Evolutionary conservation across 2,888 invertebrate genomes (phyloP).

Genomic region (Acronicta leporina): DNA sequence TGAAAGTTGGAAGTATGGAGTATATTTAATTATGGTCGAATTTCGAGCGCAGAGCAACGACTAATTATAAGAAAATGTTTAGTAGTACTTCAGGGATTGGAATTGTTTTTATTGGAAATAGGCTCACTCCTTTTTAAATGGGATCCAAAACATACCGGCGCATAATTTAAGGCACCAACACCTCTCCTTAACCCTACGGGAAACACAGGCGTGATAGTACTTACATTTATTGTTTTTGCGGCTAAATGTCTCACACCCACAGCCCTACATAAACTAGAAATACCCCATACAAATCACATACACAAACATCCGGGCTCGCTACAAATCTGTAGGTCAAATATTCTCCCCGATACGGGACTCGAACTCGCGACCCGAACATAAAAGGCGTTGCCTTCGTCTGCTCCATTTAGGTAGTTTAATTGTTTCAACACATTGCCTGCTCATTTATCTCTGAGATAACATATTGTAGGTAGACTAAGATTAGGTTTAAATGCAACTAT

Average conservation of each 20-base stretch:
- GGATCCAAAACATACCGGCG: too few relatives aligned
- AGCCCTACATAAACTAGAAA: constrained; percentile 14
- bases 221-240: neutral
- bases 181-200: too few relatives aligned
- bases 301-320: constrained; percentile 42
- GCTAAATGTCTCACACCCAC: neutral
- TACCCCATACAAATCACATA: constrained; percentile 38
- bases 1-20: too few relatives aligned
- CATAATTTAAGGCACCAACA: too few relatives aligned
- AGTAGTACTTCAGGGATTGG: too few relatives aligned
- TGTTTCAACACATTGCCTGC: constrained; percentile 41
- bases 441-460: constrained; percentile 1
- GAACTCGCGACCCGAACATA: constrained; percentile 43
- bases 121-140: neutral
- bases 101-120: too few relatives aligned
- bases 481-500: neutral
- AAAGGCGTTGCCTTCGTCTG: constrained; percentile 33
- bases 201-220: too few relatives aligned
- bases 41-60: too few relatives aligned
- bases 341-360: constrained; percentile 45
- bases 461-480: neutral
- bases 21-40: too few relatives aligned
- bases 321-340: constrained; percentile 51
- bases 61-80: too few relatives aligned
- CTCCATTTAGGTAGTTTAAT: constrained; percentile 43